Conservation (phyloP, 2,797 vertebrate genomes). For the Micromesistius poutassou region DNA sequence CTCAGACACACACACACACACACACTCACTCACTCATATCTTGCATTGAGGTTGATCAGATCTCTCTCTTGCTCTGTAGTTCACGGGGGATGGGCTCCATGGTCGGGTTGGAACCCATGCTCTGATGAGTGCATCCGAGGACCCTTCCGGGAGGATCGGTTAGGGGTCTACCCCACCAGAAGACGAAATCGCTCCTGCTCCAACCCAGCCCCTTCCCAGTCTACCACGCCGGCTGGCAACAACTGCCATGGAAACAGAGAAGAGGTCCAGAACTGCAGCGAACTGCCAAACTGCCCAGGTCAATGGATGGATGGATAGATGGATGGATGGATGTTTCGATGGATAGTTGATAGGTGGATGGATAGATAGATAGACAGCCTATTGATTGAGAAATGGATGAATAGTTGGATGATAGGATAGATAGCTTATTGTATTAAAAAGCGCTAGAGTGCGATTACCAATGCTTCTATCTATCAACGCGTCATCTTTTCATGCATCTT, state of each 20-base stretch:
- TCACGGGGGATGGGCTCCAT: not conserved
- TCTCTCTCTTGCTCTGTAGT: not conserved
- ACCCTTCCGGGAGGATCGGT: not conserved
- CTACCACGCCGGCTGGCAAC: not conserved
- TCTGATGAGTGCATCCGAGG: not conserved
- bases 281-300: constrained; percentile 7
- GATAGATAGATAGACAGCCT: not conserved
- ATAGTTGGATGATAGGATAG: not conserved
- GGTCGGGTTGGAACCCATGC: not conserved
- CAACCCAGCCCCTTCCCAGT: not conserved
- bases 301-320: not conserved
- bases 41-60: no score
- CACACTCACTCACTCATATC: not conserved
- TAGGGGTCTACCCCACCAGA: not conserved
- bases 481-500: no score
- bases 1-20: no score
- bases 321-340: not conserved
- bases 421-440: not conserved
- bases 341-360: not conserved
- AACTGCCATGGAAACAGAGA: not conserved
- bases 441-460: no score
- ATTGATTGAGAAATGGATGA: not conserved
- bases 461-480: no score
- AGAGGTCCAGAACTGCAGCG: not conserved
- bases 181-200: not conserved